Percentiles rank a stretch among this genome's conserved stretches.
phyloP scores from a whole-genome alignment of 2,888 invertebrate genomes.

The Spisula solida region DNA sequence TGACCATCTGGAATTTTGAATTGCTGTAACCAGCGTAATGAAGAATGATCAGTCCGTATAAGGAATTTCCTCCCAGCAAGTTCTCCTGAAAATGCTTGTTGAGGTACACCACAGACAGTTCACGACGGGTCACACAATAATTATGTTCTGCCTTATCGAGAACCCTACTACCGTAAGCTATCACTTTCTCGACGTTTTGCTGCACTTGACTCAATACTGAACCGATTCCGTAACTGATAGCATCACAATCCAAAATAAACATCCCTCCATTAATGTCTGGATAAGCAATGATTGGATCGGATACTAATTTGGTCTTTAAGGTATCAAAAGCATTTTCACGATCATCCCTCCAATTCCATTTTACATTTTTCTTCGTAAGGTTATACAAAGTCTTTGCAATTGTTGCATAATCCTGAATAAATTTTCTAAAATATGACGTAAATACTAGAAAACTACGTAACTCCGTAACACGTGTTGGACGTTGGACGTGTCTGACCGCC shows the following conservation, averaged over 20 bases:
- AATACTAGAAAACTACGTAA: no score
- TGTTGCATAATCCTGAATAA: no score
- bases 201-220: constrained; percentile 68
- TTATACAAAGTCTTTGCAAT: constrained; percentile 3
- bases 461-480: no score
- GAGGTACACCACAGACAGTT: constrained; percentile 68
- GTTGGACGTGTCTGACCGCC: not conserved
- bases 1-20: constrained; percentile 66
- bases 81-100: constrained; percentile 70
- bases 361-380: constrained; percentile 29
- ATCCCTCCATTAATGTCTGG: constrained; percentile 47
- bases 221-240: constrained; percentile 68
- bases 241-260: constrained; percentile 73
- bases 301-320: constrained; percentile 40
- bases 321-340: no score
- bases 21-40: constrained; percentile 62
- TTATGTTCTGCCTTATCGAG: constrained; percentile 53
- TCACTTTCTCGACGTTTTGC: constrained; percentile 68
- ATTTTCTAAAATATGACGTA: no score
- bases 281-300: constrained; percentile 57
- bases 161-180: constrained; percentile 65
- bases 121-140: constrained; percentile 65
- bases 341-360: constrained; percentile 24
- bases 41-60: constrained; percentile 69
- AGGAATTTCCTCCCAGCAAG: constrained; percentile 64